Evolutionary conservation across 2,888 invertebrate genomes (phyloP).

Genomic region (Stenoptilia bipunctidactyla): DNA sequence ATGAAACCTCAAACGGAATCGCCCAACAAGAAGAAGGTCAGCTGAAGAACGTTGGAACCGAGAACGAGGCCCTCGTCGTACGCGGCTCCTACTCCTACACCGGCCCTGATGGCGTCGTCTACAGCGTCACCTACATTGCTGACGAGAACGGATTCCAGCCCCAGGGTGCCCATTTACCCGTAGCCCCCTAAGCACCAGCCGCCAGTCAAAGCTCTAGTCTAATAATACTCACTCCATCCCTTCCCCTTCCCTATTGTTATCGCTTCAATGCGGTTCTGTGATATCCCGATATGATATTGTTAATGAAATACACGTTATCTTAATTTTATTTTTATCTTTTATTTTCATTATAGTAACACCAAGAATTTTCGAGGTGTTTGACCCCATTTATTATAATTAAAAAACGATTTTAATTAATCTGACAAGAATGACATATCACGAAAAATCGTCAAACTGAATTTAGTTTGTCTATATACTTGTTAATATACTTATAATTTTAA

Average conservation of each 20-base stretch:
- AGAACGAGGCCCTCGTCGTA: constrained; percentile 52
- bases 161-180: constrained; percentile 35
- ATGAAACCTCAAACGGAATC: constrained; percentile 48
- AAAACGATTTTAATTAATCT: too few species aligned
- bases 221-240: constrained; percentile 6
- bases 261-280: constrained; percentile 51
- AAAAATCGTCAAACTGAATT: too few species aligned
- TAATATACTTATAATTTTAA: too few species aligned
- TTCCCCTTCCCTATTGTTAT: constrained; percentile 3
- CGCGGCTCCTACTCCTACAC: constrained; percentile 58
- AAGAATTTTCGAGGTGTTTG: too few species aligned
- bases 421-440: too few species aligned
- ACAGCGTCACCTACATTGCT: constrained; percentile 59
- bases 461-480: too few species aligned
- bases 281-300: constrained; percentile 43
- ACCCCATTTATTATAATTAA: too few species aligned
- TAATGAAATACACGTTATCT: constrained; percentile 40
- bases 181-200: constrained; percentile 12
- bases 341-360: too few species aligned
- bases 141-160: constrained; percentile 68
- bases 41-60: constrained; percentile 50
- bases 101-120: constrained; percentile 50
- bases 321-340: constrained; percentile 17
- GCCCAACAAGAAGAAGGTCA: constrained; percentile 29
- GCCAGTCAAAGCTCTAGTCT: constrained; percentile 10